Percentiles rank a stretch among this genome's conserved stretches.
Evolutionary conservation across 2,113 vertebrate genomes (phyloP).

Genomic region (Elephas maximus): DNA sequence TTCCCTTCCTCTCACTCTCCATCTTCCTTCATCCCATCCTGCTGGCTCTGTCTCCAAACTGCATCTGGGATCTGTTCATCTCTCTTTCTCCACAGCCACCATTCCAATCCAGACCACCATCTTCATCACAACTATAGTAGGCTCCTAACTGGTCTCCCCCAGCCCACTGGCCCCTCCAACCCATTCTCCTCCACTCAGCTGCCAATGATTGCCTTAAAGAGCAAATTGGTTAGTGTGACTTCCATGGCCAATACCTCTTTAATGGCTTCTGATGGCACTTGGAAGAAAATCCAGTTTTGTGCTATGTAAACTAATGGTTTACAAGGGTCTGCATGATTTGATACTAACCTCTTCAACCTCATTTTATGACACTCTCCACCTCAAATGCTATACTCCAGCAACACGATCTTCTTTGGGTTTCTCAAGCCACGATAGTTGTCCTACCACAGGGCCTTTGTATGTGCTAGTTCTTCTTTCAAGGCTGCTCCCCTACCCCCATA

Average conservation of each 20-base stretch:
- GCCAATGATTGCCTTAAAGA: not conserved
- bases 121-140: not conserved
- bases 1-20: not conserved
- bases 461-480: not conserved
- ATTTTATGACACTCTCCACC: not conserved
- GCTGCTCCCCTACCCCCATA: accelerated
- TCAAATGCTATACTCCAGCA: not conserved
- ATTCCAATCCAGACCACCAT: not conserved
- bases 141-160: not conserved
- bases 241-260: not conserved
- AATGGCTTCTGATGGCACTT: not conserved
- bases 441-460: not conserved
- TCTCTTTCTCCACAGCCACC: not conserved
- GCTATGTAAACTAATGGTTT: not conserved
- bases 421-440: not conserved
- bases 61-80: not conserved
- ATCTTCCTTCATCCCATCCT: not conserved
- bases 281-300: not conserved
- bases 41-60: not conserved
- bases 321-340: not conserved
- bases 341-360: not conserved
- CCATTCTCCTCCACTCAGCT: not conserved
- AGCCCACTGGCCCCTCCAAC: not conserved
- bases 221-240: too few relatives aligned
- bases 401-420: not conserved